Percentiles rank a stretch among this genome's conserved stretches.
phyloP scores from a whole-genome alignment of 2,888 invertebrate genomes.

The Papilio protenor region DNA sequence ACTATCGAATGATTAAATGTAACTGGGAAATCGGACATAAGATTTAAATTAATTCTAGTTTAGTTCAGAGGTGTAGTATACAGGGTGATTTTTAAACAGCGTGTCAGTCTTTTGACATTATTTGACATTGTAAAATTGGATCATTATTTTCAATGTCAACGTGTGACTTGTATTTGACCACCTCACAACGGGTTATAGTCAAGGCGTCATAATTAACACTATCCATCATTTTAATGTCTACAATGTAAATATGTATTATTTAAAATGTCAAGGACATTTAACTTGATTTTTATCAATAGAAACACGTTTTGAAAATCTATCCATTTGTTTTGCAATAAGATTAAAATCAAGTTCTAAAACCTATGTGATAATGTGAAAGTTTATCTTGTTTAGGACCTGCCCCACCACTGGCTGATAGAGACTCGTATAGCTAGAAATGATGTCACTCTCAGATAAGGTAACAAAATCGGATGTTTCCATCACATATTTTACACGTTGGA shows the following conservation, averaged over 20 bases:
- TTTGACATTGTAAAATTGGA: neutral
- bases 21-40: no score
- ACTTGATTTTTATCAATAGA: neutral
- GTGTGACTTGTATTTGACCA: neutral
- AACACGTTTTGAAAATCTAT: neutral
- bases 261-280: conserved; percentile 2
- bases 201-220: conserved; percentile 7
- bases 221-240: conserved; percentile 11
- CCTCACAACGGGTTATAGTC: neutral
- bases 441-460: no score
- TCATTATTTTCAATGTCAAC: neutral
- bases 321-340: neutral
- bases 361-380: neutral
- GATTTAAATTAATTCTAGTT: no score
- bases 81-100: no score
- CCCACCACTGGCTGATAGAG: no score
- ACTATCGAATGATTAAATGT: no score
- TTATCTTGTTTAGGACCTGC: neutral
- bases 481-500: no score
- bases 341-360: neutral
- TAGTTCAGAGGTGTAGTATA: no score
- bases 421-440: no score
- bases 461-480: no score
- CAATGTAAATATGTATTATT: neutral
- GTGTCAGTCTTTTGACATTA: no score